Percentiles rank a stretch among this genome's conserved stretches.
Evolutionary conservation across 2,888 invertebrate genomes (phyloP).

Genomic region (Xestia sexstrigata): DNA sequence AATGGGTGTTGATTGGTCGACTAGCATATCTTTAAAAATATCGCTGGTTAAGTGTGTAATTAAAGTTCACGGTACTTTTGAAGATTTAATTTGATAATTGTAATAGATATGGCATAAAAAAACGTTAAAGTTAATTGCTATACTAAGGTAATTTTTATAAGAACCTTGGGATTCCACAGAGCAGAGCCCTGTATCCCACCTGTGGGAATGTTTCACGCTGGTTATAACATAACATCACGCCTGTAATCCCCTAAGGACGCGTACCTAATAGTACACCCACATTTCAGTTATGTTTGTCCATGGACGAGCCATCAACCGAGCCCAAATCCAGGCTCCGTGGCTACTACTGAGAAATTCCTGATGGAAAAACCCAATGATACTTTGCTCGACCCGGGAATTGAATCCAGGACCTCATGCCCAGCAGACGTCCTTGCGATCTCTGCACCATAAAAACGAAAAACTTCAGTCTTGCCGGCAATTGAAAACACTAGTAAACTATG

Average conservation of each 20-base stretch:
- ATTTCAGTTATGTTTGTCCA: no score
- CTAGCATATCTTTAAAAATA: conserved; percentile 25
- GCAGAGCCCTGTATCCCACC: neutral
- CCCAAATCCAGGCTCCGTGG: no score
- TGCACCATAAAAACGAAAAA: neutral
- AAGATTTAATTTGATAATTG: conserved; percentile 40
- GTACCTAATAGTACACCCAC: no score
- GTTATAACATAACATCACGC: neutral
- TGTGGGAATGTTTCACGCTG: neutral
- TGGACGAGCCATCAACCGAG: no score
- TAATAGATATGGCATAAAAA: conserved; percentile 24
- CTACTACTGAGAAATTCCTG: no score
- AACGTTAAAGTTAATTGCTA: conserved; percentile 4
- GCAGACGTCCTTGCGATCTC: no score
- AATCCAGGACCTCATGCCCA: no score
- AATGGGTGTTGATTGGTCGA: conserved; percentile 22
- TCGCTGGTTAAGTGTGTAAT: conserved; percentile 34
- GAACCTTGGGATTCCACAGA: neutral
- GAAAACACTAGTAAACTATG: conserved; percentile 5
- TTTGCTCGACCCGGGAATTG: no score
- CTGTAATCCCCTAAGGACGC: no score
- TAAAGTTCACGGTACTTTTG: conserved; percentile 14
- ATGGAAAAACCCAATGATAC: no score
- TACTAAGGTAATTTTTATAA: neutral
- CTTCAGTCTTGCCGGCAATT: neutral